Percentiles rank a stretch among this genome's conserved stretches.
Evolutionary conservation across 2,113 vertebrate genomes (phyloP).

Genomic region (Glaucomys volans): DNA sequence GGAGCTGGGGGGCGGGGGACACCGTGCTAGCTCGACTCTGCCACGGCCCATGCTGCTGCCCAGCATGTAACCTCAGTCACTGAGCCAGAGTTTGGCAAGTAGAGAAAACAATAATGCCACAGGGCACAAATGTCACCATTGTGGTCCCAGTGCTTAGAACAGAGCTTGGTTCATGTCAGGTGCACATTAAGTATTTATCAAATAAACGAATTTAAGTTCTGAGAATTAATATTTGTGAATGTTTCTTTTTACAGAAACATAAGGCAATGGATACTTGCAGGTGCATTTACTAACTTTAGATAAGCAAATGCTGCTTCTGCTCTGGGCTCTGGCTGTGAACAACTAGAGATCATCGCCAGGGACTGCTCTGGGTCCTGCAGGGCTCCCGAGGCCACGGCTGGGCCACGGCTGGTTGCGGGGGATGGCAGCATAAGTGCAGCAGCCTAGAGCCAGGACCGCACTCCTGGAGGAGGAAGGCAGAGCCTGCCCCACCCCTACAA

Average conservation of each 20-base stretch:
- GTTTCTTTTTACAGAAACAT: background rate
- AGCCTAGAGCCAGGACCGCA: background rate
- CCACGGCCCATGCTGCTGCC: background rate
- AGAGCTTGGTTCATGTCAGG: background rate
- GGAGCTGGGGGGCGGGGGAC: background rate
- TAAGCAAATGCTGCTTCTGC: background rate
- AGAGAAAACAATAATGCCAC: background rate
- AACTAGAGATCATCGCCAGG: background rate
- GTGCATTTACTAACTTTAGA: background rate
- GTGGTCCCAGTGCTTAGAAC: background rate
- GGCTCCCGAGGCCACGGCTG: background rate
- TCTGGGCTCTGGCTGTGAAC: background rate
- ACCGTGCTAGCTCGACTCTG: background rate
- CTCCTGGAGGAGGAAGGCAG: background rate
- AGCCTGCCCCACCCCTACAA: background rate
- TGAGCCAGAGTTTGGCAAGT: background rate
- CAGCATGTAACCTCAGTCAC: background rate
- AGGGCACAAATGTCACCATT: background rate
- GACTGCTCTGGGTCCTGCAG: background rate
- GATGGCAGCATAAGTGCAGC: background rate
- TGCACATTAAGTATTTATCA: background rate
- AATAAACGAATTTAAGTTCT: background rate
- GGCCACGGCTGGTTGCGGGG: background rate
- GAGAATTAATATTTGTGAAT: background rate
- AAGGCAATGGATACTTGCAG: background rate